phyloP scores from a whole-genome alignment of 2,113 vertebrate species.

The western clawed frog (Xenopus tropicalis) region DNA sequence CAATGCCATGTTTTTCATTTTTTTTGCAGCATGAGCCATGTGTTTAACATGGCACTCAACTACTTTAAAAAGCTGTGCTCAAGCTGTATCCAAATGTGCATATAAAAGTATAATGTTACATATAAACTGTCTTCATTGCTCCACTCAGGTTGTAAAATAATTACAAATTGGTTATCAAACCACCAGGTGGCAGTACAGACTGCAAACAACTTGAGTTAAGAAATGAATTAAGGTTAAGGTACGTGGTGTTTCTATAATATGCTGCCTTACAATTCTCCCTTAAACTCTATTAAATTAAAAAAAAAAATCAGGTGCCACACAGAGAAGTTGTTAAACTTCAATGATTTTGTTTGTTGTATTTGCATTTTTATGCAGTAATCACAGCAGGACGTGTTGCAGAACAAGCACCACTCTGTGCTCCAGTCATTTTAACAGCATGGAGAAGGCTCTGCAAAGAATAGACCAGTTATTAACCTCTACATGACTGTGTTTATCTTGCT shows the following conservation, averaged over 20 bases:
- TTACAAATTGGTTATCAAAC: neutral
- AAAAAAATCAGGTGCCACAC: constrained; percentile 8
- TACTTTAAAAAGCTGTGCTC: no score
- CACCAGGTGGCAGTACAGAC: constrained; percentile 36
- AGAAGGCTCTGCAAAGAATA: neutral
- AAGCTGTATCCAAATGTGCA: no score
- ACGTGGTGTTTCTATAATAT: constrained; percentile 1
- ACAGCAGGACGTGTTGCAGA: constrained; percentile 25
- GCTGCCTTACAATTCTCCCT: constrained; percentile 8
- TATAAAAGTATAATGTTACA: no score
- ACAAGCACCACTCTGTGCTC: constrained; percentile 11
- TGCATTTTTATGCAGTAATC: constrained; percentile 35
- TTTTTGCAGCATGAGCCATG: no score
- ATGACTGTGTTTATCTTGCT: constrained; percentile 8
- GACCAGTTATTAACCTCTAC: constrained; percentile 12
- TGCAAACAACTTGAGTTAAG: neutral
- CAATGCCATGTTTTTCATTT: no score
- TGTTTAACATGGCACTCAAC: no score
- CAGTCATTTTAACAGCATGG: constrained; percentile 28
- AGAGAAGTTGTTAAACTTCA: constrained; percentile 18
- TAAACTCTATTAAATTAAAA: constrained; percentile 15
- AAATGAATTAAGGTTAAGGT: no score
- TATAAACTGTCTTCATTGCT: no score
- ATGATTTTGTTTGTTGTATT: constrained; percentile 32
- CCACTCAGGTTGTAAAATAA: no score